Conservation (phyloP, 2,113 vertebrate species). For the Pollimyrus isidori region DNA sequence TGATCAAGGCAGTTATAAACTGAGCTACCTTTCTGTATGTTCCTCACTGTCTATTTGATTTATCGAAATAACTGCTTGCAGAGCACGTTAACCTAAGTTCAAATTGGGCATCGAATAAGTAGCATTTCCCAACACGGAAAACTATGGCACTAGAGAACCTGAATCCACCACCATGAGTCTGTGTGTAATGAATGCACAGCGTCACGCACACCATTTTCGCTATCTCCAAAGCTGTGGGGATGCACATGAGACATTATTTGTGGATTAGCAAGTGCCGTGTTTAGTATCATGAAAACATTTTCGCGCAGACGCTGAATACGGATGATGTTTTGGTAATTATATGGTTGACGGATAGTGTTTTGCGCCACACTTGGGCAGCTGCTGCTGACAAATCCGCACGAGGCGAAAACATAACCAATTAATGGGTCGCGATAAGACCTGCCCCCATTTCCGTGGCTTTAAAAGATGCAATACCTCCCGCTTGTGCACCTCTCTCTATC, state of each 20-base stretch:
- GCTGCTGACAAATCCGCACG: neutral
- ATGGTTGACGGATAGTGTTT: neutral
- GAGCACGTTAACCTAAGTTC: neutral
- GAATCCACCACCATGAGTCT: neutral
- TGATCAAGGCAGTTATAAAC: neutral
- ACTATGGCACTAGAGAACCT: neutral
- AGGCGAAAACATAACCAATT: neutral
- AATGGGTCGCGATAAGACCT: neutral
- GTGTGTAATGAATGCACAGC: neutral
- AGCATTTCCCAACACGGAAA: neutral
- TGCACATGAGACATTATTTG: neutral
- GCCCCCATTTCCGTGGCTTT: neutral
- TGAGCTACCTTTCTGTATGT: neutral
- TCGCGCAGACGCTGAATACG: neutral
- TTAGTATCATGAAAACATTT: neutral
- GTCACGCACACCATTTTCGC: neutral
- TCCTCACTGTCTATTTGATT: neutral
- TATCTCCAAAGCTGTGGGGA: neutral
- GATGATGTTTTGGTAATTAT: constrained; percentile 1
- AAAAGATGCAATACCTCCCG: neutral
- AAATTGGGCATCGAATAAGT: neutral
- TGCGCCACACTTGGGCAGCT: neutral
- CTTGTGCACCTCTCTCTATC: neutral
- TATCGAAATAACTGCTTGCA: neutral
- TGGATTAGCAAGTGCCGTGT: neutral